A percentile compares a stretch with the other conserved stretches of the same genome.
phyloP scores from a whole-genome alignment of 2,888 invertebrate genomes.

The Stegophylla sp. region DNA sequence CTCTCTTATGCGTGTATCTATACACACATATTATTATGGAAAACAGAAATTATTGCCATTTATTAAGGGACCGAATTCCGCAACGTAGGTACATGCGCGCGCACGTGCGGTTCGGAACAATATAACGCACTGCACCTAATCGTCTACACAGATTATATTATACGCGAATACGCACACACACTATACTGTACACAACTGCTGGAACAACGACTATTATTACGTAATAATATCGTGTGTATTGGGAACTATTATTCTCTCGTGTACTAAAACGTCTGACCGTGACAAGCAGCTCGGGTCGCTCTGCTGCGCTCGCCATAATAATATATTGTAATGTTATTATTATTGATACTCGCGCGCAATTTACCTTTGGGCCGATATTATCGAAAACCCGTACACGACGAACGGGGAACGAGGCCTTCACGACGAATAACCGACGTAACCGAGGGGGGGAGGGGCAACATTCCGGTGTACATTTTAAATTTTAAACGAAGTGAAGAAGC shows the following conservation, averaged over 20 bases:
- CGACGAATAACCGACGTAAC: too few species aligned
- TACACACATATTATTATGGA: background rate
- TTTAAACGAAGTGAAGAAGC: too few species aligned
- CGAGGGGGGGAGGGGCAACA: too few species aligned
- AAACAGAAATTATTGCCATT: constrained; percentile 2
- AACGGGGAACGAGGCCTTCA: too few species aligned
- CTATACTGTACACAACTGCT: background rate
- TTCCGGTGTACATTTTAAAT: too few species aligned
- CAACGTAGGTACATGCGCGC: constrained; percentile 1
- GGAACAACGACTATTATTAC: too few species aligned
- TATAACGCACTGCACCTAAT: too few species aligned
- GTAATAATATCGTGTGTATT: background rate
- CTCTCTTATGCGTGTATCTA: background rate
- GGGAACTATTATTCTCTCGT: background rate
- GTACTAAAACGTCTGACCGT: background rate
- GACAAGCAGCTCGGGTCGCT: too few species aligned
- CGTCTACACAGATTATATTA: background rate
- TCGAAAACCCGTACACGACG: too few species aligned
- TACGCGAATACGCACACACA: background rate
- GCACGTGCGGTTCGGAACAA: too few species aligned
- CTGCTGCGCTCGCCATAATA: background rate
- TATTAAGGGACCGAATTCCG: constrained; percentile 16
- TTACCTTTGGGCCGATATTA: too few species aligned
- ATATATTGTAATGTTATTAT: background rate
- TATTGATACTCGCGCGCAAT: too few species aligned